A percentile compares a stretch with the other conserved stretches of the same genome.
Evolutionary conservation across 2,113 vertebrate genomes (phyloP).

Genomic region (Carettochelys insculpta): DNA sequence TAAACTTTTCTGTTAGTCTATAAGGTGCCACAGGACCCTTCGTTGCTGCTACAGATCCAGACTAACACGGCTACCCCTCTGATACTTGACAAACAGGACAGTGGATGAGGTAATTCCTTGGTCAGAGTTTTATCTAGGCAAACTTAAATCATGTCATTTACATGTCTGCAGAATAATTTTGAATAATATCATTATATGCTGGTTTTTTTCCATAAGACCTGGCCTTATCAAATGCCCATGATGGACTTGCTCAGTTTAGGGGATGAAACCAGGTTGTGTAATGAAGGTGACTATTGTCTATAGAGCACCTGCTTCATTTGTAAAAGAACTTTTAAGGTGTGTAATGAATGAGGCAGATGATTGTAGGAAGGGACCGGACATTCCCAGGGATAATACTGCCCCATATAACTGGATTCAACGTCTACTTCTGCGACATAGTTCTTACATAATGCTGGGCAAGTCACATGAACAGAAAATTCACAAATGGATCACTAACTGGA

Average conservation of each 20-base stretch:
- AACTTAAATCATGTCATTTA: background rate
- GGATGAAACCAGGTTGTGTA: accelerated
- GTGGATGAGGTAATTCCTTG: background rate
- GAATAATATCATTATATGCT: accelerated
- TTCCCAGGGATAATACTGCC: background rate
- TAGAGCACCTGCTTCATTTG: background rate
- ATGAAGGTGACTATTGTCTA: accelerated
- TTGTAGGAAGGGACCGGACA: accelerated
- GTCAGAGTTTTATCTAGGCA: background rate
- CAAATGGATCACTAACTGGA: background rate
- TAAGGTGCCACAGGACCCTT: too few relatives aligned
- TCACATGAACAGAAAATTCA: background rate
- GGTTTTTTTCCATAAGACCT: background rate
- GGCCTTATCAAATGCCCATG: background rate
- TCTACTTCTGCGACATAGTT: background rate
- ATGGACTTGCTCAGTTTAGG: background rate
- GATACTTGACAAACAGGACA: background rate
- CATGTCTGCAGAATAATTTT: background rate
- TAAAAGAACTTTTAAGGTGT: background rate
- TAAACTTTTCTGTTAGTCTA: too few relatives aligned
- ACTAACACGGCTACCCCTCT: too few relatives aligned
- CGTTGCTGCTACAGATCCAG: too few relatives aligned
- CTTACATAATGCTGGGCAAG: accelerated
- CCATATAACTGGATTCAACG: background rate
- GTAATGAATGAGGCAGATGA: background rate